Evolutionary conservation across 23 tunicate genomes (phyloP).

Genomic region (Ciona savignyi): DNA sequence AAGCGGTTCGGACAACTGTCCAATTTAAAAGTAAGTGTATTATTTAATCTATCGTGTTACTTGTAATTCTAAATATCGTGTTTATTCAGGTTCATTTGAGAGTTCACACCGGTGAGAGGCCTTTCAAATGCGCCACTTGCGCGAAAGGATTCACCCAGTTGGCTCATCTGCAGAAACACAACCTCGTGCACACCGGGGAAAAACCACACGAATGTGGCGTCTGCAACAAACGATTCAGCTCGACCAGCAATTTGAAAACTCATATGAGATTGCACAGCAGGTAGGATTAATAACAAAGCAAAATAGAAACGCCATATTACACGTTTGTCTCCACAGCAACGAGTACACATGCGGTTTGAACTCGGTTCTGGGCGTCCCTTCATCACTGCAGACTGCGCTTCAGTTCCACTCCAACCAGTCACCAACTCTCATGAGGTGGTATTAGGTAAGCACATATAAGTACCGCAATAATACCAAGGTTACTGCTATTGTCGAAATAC

Average conservation of each 20-base stretch:
- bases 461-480: too few species aligned
- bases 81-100: slow-evolving; percentile 99
- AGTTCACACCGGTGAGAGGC: slow-evolving; percentile 99
- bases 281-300: not conserved
- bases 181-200: slow-evolving; percentile 94
- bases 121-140: slow-evolving; percentile 89
- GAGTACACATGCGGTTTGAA: not conserved
- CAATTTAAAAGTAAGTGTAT: slow-evolving; percentile 75
- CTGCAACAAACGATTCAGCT: slow-evolving; percentile 90
- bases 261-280: slow-evolving; percentile 76
- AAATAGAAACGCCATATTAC: too few species aligned
- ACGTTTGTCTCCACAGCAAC: not conserved
- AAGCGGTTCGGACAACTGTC: slow-evolving; percentile 96
- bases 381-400: not conserved
- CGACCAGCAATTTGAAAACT: slow-evolving; percentile 92
- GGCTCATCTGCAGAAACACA: slow-evolving; percentile 96
- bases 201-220: slow-evolving; percentile 90
- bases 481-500: too few species aligned
- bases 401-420: not conserved
- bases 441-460: too few species aligned
- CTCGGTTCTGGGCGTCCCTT: not conserved
- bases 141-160: slow-evolving; percentile 89
- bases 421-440: not conserved
- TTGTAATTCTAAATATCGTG: too few species aligned
- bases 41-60: too few species aligned